Evolutionary conservation across 2,888 invertebrate species (phyloP).

Genomic region (Hyposoter didymator): DNA sequence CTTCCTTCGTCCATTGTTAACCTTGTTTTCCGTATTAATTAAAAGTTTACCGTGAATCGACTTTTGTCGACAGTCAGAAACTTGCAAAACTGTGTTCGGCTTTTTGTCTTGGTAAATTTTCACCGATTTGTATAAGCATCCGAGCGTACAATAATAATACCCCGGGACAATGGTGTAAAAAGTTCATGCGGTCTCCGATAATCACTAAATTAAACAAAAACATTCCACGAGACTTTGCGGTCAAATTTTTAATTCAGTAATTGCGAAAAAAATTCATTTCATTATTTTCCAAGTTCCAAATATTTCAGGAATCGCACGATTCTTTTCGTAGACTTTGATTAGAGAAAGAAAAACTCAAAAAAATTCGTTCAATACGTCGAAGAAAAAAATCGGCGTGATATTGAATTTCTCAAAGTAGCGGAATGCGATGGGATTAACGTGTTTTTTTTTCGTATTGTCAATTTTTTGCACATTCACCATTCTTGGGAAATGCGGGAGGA

Average conservation of each 20-base stretch:
- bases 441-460: background rate
- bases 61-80: constrained; percentile 34
- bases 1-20: constrained; percentile 58
- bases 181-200: background rate
- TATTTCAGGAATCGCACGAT: background rate
- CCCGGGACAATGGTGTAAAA: background rate
- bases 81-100: constrained; percentile 31
- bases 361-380: background rate
- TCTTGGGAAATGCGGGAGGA: background rate
- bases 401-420: background rate
- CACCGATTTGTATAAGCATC: constrained; percentile 42
- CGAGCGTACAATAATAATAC: background rate
- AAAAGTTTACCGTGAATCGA: constrained; percentile 75
- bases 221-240: background rate
- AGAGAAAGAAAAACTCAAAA: background rate
- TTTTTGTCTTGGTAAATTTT: constrained; percentile 47
- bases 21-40: constrained; percentile 79
- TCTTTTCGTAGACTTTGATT: background rate
- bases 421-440: background rate
- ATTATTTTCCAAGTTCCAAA: background rate
- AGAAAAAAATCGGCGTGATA: background rate
- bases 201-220: background rate
- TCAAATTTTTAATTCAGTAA: background rate
- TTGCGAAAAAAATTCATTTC: background rate
- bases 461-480: background rate